Base-by-base conservation (phyloP, 2,113 vertebrate genomes). In the Phylloscopus whistleri region DNA sequence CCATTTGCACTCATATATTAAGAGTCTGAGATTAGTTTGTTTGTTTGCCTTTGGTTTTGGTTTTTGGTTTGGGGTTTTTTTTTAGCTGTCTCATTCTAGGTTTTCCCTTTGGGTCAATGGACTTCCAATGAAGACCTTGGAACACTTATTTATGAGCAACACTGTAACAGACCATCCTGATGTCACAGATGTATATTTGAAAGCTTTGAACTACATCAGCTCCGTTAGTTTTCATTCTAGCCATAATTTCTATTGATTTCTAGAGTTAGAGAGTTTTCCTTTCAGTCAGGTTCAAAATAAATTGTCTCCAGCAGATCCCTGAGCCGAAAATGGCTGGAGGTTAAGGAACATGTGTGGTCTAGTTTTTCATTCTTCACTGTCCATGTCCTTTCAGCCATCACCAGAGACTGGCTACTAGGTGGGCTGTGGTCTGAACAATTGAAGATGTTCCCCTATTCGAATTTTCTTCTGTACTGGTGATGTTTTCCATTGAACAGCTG, bases 51-150 rank as follows among this genome's bases (percentile, higher is more conserved):
- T 46, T 74, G 17, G 10, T 26, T 67, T 53, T 16, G 16, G 12
- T 18, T 43, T 72, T 43, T 60, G 15, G 15, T 60, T 77, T 69
- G 9, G 10, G 16, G 2, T 1, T 5, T 26, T 52, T 30, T n/a
- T 19, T 9, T 27, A 76, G 11, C 10, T 64, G 24, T 49, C 0
- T 0, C 20, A 35, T 3, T 4, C 31, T 43, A 22, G 3, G 15
- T 6, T 72, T 87, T 87, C 75, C 12, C 30, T 82, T 68, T 79
- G 31, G 16, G 7, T 82, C 33, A 24, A 10, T 33, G 6, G 16
- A 9, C 43, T 66, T 92, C 64, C 44, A 52, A 0, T n/a, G 13
- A 41, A 64, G 8, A 44, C 10, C 8, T 41, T 68, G 44, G 22
- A 59, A 78, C 27, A 17, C 5, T n/a, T 17, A 22, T 70, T 90